Base-by-base conservation (phyloP, 1,140 invertebrate species). In the Neodiprion pinetum region DNA sequence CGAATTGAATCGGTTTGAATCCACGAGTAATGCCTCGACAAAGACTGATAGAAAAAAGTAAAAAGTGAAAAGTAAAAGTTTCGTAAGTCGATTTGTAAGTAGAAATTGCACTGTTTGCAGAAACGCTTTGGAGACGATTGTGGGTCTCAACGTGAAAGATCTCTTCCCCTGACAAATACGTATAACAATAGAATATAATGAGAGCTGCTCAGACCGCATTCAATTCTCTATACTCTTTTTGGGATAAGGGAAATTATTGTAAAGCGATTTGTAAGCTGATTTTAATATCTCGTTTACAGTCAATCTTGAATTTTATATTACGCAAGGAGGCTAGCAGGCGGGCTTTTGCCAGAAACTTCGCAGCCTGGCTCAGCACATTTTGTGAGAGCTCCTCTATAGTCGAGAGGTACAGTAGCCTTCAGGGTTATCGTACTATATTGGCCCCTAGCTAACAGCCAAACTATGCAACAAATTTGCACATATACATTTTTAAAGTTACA, bases 221-320 rank as follows among this genome's bases (percentile, higher is more conserved):
- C 5, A 17, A 7, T n/a, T 11, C n/a, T 14, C 9, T 14, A 61
- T 61, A 61, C 53, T 53, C 14, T 61, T 61, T 61, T 61, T 61
- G 11, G n/a, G 11, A 61, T n/a, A 9, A 79, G 66, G 23, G 75
- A 75, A 74, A 73, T 80, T 75, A 74, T 81, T 76, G 79, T 77
- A 79, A 76, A 80, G 74, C 81, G 80, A 82, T 81, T 81, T 81
- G 81, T 82, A 81, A 82, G 81, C 80, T 82, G 81, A 82, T 81
- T 82, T 82, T 82, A 82, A 82, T 82, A 78, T 81, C 80, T 75
- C 79, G 81, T 82, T 82, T 82, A 82, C 80, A 82, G 80, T 65
- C 81, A 70, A 69, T 68, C 80, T 47, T 73, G 65, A 76, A 72
- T 75, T 61, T 61, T n/a, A n/a, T 66, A 23, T 48, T 49, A 49